phyloP scores from a whole-genome alignment of 2,113 vertebrate species.

The Thamnophis sirtalis region DNA sequence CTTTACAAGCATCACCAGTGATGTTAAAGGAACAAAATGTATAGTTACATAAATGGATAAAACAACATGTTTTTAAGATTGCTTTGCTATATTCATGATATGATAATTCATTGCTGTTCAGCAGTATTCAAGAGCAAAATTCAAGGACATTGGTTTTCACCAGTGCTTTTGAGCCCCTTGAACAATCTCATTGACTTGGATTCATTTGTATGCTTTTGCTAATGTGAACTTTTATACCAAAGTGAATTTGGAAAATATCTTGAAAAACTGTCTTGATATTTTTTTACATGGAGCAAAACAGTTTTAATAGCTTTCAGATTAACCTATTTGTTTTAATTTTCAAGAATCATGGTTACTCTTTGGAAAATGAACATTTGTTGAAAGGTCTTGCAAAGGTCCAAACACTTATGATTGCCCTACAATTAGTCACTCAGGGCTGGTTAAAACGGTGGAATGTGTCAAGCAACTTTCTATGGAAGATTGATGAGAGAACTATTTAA shows the following conservation, averaged over 20 bases:
- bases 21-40: not conserved
- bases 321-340: constrained; percentile 23
- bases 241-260: constrained; percentile 11
- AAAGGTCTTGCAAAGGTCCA: constrained; percentile 23
- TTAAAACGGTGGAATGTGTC: constrained; percentile 27
- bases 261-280: not conserved
- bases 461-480: constrained; percentile 11
- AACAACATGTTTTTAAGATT: not conserved
- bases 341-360: constrained; percentile 15
- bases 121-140: not conserved
- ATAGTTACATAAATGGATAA: not conserved
- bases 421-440: constrained; percentile 28
- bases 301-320: constrained; percentile 22
- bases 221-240: not conserved
- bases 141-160: not conserved
- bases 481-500: constrained; percentile 21
- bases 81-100: not conserved
- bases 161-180: not conserved
- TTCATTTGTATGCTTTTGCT: not conserved
- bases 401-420: constrained; percentile 13
- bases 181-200: not conserved
- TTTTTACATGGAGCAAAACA: not conserved
- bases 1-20: not conserved
- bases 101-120: not conserved
- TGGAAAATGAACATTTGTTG: constrained; percentile 25